Conservation (phyloP, 2,888 invertebrate genomes). For the Polyommatus icarus region DNA sequence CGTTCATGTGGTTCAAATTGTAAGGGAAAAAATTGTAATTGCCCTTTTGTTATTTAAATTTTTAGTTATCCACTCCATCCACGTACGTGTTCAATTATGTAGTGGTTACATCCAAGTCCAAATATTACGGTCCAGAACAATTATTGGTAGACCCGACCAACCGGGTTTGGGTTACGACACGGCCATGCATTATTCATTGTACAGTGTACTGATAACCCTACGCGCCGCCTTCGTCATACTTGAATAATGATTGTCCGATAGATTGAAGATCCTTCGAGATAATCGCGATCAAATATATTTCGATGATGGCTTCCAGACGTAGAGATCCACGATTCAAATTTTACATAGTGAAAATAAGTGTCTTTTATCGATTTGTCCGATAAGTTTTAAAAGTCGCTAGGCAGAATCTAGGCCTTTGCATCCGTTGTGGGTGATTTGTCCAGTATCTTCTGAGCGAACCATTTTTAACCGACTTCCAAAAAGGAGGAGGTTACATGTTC, state of each 20-base stretch:
- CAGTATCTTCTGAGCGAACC: too few species aligned
- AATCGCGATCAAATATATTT: background rate
- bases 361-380: too few species aligned
- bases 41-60: too few species aligned
- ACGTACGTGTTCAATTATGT: background rate
- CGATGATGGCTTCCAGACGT: background rate
- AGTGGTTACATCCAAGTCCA: slow-evolving; percentile 17
- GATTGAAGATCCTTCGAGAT: background rate
- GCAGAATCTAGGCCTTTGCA: too few species aligned
- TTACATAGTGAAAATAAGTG: too few species aligned
- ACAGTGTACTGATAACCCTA: slow-evolving; percentile 25
- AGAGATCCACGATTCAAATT: background rate
- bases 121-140: slow-evolving; percentile 37
- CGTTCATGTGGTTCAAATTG: too few species aligned
- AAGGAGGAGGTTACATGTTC: too few species aligned
- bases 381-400: too few species aligned
- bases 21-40: too few species aligned
- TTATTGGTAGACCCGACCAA: slow-evolving; percentile 39
- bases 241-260: slow-evolving; percentile 23
- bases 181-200: slow-evolving; percentile 33
- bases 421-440: too few species aligned
- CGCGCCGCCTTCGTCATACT: slow-evolving; percentile 17
- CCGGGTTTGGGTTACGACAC: slow-evolving; percentile 42
- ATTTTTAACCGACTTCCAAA: too few species aligned
- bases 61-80: too few species aligned